A percentile compares a stretch with the other conserved stretches of the same genome.
Evolutionary conservation across 2,888 invertebrate species (phyloP).

Genomic region (Hermodice carunculata): DNA sequence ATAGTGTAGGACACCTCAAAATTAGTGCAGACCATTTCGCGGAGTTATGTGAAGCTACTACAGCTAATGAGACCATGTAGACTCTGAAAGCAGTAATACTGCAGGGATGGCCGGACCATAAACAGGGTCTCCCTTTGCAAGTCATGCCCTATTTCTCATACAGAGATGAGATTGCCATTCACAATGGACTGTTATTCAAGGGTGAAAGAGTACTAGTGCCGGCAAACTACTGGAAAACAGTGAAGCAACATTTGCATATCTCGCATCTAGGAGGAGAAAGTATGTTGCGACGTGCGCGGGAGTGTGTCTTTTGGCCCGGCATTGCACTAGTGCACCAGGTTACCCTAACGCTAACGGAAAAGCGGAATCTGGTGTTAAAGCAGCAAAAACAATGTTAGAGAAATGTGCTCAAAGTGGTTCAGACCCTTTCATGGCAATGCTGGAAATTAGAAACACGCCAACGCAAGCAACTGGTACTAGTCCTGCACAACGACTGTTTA

Average conservation of each 20-base stretch:
- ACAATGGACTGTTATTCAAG: slow-evolving; percentile 36
- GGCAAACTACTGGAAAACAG: slow-evolving; percentile 3
- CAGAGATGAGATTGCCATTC: slow-evolving; percentile 32
- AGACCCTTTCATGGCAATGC: slow-evolving; percentile 3
- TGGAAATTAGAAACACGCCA: slow-evolving; percentile 10
- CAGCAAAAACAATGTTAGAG: slow-evolving; percentile 29
- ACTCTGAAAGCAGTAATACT: too few relatives aligned
- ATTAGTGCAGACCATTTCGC: too few relatives aligned
- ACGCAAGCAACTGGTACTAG: background rate
- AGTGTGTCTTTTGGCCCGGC: slow-evolving; percentile 10
- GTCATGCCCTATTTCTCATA: slow-evolving; percentile 31
- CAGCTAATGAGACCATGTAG: too few relatives aligned
- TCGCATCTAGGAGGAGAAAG: slow-evolving; percentile 12
- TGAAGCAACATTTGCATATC: background rate
- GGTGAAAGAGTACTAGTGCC: slow-evolving; percentile 31
- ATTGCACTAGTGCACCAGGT: slow-evolving; percentile 29
- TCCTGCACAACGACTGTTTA: background rate
- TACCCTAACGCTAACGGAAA: slow-evolving; percentile 39
- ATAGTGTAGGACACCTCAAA: too few relatives aligned
- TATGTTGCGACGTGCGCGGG: slow-evolving; percentile 4
- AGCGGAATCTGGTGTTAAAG: slow-evolving; percentile 41
- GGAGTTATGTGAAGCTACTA: too few relatives aligned
- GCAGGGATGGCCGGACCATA: slow-evolving; percentile 34
- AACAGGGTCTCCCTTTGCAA: slow-evolving; percentile 15
- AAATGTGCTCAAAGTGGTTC: slow-evolving; percentile 5